Evolutionary conservation across 2,113 vertebrate genomes (phyloP).

Genomic region (Dendrocopos noguchii): DNA sequence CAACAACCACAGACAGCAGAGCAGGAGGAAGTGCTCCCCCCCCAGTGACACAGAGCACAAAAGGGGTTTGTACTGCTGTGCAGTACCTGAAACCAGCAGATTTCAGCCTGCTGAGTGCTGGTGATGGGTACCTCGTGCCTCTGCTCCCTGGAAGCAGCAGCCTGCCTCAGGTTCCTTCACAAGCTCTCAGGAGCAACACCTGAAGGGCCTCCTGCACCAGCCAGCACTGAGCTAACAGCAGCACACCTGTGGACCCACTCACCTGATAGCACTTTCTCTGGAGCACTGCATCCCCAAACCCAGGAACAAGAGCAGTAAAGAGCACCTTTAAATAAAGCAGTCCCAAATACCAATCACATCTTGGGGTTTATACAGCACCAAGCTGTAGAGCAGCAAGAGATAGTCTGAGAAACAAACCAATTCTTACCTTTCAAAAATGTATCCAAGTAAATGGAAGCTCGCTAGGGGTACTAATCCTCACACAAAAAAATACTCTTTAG

Average conservation of each 20-base stretch:
- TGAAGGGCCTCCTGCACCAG: background rate
- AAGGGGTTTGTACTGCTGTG: background rate
- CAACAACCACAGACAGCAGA: conserved; percentile 46
- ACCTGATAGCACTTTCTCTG: background rate
- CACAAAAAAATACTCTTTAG: background rate
- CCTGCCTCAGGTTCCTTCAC: background rate
- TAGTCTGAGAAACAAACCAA: too few relatives aligned
- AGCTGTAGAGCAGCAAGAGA: background rate
- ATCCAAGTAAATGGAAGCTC: background rate
- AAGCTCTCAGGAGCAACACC: background rate
- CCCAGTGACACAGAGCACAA: background rate
- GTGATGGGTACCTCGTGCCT: background rate
- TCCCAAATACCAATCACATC: background rate
- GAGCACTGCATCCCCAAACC: background rate
- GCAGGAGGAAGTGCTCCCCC: conserved; percentile 1
- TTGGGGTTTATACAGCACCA: background rate
- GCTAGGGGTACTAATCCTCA: background rate
- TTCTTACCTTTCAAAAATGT: background rate
- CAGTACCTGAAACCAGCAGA: conserved; percentile 25
- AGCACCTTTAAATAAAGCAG: background rate
- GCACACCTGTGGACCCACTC: background rate
- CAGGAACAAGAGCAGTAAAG: background rate
- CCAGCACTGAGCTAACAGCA: background rate
- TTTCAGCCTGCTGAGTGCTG: conserved; percentile 5
- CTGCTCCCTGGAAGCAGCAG: conserved; percentile 3